A percentile compares a stretch with the other conserved stretches of the same genome.
phyloP scores from a whole-genome alignment of 1,140 invertebrate genomes.

The Apis dorsata region DNA sequence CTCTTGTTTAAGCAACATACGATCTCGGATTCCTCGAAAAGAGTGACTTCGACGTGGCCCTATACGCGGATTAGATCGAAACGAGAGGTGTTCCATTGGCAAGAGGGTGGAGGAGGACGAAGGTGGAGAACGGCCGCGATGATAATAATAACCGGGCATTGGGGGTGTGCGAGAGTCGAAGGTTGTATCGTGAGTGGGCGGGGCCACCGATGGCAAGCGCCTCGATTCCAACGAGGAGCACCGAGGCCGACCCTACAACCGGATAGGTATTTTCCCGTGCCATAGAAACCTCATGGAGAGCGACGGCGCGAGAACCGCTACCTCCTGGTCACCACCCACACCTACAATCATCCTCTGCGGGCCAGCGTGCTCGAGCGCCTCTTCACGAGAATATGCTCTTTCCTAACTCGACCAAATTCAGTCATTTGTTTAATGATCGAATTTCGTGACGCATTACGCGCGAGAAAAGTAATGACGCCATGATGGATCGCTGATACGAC shows the following conservation, averaged over 20 bases:
- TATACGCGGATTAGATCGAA: background rate
- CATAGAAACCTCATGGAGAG: slow-evolving; percentile 64
- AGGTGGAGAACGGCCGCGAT: slow-evolving; percentile 13
- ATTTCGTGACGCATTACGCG: background rate
- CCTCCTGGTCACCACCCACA: slow-evolving; percentile 53
- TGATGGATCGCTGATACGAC: no score
- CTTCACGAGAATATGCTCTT: slow-evolving; percentile 37
- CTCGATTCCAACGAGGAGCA: slow-evolving; percentile 67
- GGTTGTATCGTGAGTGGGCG: slow-evolving; percentile 70
- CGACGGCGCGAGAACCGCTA: slow-evolving; percentile 68
- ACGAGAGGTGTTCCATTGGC: background rate
- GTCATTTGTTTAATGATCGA: slow-evolving; percentile 29
- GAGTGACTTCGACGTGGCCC: slow-evolving; percentile 39
- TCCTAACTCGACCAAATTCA: slow-evolving; percentile 26
- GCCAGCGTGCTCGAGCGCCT: slow-evolving; percentile 24
- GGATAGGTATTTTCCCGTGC: slow-evolving; percentile 66
- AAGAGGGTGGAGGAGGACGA: background rate
- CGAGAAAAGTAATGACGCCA: no score
- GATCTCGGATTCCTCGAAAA: background rate
- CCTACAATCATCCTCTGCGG: background rate
- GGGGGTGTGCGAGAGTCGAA: slow-evolving; percentile 48
- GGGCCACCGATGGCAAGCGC: slow-evolving; percentile 66
- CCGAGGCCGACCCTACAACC: slow-evolving; percentile 69
- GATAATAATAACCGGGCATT: slow-evolving; percentile 58
- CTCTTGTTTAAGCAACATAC: slow-evolving; percentile 1